Percentiles rank a stretch among this genome's conserved stretches.
These are phyloP conservation scores for Hypocryptadius cinnamomeus DNA, from an alignment of 2,113 vertebrate genomes.

Conservation along the genomic window DNA sequence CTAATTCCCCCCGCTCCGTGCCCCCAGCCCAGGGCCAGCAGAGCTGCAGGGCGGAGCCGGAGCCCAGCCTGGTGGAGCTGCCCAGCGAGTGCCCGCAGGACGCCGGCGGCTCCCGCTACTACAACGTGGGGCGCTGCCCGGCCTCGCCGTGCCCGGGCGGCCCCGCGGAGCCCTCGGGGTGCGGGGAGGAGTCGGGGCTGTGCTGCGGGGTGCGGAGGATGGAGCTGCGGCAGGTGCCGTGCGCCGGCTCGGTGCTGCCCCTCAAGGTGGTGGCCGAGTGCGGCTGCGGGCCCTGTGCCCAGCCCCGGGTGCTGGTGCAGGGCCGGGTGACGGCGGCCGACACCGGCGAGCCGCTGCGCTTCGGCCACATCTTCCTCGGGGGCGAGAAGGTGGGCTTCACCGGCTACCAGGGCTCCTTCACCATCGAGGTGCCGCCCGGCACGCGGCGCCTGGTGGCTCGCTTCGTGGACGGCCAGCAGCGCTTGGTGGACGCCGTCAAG, in stretches of 20 bases:
- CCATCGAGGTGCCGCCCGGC: conserved; percentile 79
- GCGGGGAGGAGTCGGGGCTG: conserved; percentile 61
- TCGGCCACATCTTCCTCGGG: conserved; percentile 83
- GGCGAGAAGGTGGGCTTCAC: conserved; percentile 80
- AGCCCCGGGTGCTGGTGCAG: conserved; percentile 76
- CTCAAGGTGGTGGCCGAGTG: conserved; percentile 82
- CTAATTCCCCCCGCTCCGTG: background rate
- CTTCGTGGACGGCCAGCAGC: conserved; percentile 81
- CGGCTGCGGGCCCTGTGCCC: conserved; percentile 81
- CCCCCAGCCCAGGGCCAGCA: conserved; percentile 47
- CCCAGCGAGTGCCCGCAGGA: conserved; percentile 80
- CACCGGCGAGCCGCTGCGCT: conserved; percentile 84
- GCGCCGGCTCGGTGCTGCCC: conserved; percentile 77
- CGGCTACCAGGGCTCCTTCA: conserved; percentile 89
- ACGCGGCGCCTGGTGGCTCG: conserved; percentile 82
- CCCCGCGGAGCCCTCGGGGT: conserved; percentile 51
- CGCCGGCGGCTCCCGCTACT: conserved; percentile 71
- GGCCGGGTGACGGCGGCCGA: conserved; percentile 84
- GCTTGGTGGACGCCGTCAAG: conserved; percentile 82
- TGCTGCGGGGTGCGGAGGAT: conserved; percentile 83
- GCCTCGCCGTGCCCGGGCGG: conserved; percentile 74
- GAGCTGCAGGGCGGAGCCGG: conserved; percentile 76
- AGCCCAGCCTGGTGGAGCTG: conserved; percentile 79
- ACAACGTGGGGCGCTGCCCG: conserved; percentile 84
- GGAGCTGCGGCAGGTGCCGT: conserved; percentile 76